Base-by-base conservation (phyloP, 2,113 vertebrate species). In the Alligator mississippiensis region DNA sequence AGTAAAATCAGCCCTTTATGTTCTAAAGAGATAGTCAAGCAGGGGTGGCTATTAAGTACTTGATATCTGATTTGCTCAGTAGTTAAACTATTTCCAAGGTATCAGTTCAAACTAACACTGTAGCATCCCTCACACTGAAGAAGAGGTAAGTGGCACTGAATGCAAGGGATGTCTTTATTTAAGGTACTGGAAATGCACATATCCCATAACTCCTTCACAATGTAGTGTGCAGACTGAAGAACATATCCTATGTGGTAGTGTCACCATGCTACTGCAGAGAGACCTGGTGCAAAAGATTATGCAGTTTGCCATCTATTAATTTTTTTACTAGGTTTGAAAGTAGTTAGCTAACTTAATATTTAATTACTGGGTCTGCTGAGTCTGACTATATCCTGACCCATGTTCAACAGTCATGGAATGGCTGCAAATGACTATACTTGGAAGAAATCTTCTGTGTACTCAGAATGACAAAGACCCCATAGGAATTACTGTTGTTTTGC, bases 201-300 rank as follows among this genome's bases (percentile, higher is more conserved):
- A 28, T 82, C 72, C 80, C 27, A 27, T 2, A 5, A 7, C 11
- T 74, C 38, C 57, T 38, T 64, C 21, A 68, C 30, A 57, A 18
- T 21, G 4, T 19, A 78, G n/a, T 18, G 30, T 78, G 2, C 27
- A 4, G 59, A 62, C 11, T 6, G 34, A 22, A 58, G 57, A n/a
- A 2, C 0, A 5, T 25, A 10, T 55, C 62, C 10, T 4, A 34
- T 58, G 34, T 10, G 4, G 17, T 34, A 2, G 0, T 3, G 5
- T 64, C 72, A 22, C 77, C 34, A 8, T 2, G 7, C 22, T 18
- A 16, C 47, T 47, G 47, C 47, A 47, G 47, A 47, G 47, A 47
- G 47, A 47, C 47, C 47, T 47, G 47, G 47, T 47, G 47, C 47
- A 47, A 47, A 47, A 47, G 47, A 47, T 47, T 47, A 47, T 47